These are phyloP conservation scores for Crotalus horridus DNA, from an alignment of 2,113 vertebrate genomes.

Conservation along the genomic window DNA sequence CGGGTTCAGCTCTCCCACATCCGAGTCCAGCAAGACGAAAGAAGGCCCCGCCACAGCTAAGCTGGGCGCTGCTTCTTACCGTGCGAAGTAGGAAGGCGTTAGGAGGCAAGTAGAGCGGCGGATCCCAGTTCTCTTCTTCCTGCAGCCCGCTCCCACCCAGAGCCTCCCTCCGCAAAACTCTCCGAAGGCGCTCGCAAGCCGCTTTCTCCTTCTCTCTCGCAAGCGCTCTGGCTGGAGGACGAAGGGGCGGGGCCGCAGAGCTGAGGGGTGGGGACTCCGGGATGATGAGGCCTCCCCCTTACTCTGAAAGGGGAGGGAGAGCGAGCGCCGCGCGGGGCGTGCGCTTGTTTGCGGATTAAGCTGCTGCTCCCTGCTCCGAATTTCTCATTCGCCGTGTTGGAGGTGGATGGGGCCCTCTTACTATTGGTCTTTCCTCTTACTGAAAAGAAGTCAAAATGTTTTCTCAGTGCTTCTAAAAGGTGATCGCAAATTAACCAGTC, in stretches of 20 bases:
- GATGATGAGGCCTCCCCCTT: conserved; percentile 34
- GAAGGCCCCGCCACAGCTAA: not conserved
- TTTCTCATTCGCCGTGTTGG: not conserved
- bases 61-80: conserved; percentile 40
- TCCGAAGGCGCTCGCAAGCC: not conserved
- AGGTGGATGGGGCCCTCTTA: not conserved
- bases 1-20: not conserved
- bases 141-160: not conserved
- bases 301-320: conserved; percentile 2
- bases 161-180: not conserved
- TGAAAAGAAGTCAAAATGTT: not conserved
- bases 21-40: not conserved
- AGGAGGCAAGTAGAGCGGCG: not conserved
- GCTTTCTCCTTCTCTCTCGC: conserved; percentile 10
- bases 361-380: not conserved
- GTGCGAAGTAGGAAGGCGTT: conserved; percentile 29
- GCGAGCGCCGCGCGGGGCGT: not conserved
- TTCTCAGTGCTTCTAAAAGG: not conserved
- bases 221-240: conserved; percentile 10
- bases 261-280: conserved; percentile 36
- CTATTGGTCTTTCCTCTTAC: not conserved
- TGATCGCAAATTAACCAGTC: not conserved
- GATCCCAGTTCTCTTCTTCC: not conserved
- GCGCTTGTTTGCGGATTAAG: not conserved
- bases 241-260: conserved; percentile 15